Percentiles rank a stretch among this genome's conserved stretches.
These are phyloP conservation scores for Drosophila littoralis DNA, from an alignment of 1,140 invertebrate genomes.

Conservation along the genomic window DNA sequence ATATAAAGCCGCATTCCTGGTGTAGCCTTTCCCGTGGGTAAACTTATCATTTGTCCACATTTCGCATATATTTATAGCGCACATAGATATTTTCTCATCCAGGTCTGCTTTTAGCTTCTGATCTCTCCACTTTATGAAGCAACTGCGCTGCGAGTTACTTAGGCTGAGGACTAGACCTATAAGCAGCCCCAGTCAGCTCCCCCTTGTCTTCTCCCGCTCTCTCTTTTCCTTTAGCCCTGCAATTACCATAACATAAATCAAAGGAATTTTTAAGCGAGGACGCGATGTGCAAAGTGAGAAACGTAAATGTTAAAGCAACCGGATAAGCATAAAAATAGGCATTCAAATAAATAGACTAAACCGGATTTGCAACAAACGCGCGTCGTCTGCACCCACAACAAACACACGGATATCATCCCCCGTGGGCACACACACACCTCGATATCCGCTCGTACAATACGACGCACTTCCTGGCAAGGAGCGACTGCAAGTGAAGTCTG, in stretches of 20 bases:
- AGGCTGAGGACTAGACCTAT: conserved; percentile 3
- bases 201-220: neutral
- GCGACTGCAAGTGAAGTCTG: conserved; percentile 70
- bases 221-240: conserved; percentile 1
- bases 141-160: conserved; percentile 3
- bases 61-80: too few relatives aligned
- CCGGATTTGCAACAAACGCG: conserved; percentile 70
- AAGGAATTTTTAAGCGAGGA: conserved; percentile 41
- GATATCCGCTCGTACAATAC: conserved; percentile 48
- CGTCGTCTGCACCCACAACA: conserved; percentile 52
- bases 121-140: neutral
- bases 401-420: conserved; percentile 23
- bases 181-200: neutral
- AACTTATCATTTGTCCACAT: too few relatives aligned
- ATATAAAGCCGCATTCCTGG: too few relatives aligned
- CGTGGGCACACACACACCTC: conserved; percentile 34
- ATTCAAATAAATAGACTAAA: conserved; percentile 78
- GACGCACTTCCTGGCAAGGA: conserved; percentile 66
- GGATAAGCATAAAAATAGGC: conserved; percentile 78
- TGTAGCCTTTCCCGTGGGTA: too few relatives aligned
- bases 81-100: too few relatives aligned
- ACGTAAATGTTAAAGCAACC: conserved; percentile 49
- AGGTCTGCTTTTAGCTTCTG: too few relatives aligned
- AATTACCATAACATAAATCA: conserved; percentile 75
- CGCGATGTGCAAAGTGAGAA: conserved; percentile 15